phyloP scores from a whole-genome alignment of 2,888 invertebrate genomes.

The Plusia festucae region DNA sequence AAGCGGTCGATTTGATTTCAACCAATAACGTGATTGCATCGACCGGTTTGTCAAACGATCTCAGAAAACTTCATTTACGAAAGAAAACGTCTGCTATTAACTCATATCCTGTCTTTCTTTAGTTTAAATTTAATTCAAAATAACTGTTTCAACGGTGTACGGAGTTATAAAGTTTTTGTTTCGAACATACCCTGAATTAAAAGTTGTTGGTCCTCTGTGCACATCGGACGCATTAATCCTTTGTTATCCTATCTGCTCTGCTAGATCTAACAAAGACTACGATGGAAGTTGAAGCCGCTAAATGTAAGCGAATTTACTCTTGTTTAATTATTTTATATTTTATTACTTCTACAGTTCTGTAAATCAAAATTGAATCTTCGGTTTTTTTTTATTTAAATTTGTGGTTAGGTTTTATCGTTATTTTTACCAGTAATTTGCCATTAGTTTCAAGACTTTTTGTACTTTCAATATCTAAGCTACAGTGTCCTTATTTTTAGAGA shows the following conservation, averaged over 20 bases:
- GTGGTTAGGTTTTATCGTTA: too few relatives aligned
- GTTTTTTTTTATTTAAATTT: too few relatives aligned
- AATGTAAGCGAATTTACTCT: constrained; percentile 75
- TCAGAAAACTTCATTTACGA: constrained; percentile 61
- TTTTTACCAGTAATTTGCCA: not conserved
- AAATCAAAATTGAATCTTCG: not conserved
- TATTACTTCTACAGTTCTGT: not conserved
- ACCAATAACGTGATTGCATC: constrained; percentile 76
- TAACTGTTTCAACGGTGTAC: constrained; percentile 78
- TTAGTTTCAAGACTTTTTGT: not conserved
- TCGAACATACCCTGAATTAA: constrained; percentile 60
- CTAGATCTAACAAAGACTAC: constrained; percentile 57
- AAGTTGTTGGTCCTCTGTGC: constrained; percentile 65
- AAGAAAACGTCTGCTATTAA: constrained; percentile 65
- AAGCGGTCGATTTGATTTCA: constrained; percentile 77
- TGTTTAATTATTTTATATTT: constrained; percentile 20
- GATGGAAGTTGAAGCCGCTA: constrained; percentile 83
- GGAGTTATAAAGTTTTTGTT: constrained; percentile 65
- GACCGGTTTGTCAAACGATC: constrained; percentile 70
- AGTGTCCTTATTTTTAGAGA: too few relatives aligned
- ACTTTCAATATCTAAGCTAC: too few relatives aligned
- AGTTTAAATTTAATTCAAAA: constrained; percentile 69
- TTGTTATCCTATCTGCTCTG: constrained; percentile 52
- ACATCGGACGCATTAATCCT: constrained; percentile 65
- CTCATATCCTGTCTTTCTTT: constrained; percentile 72